Conservation (phyloP, 2,113 vertebrate genomes). For the Malurus cyaneus region DNA sequence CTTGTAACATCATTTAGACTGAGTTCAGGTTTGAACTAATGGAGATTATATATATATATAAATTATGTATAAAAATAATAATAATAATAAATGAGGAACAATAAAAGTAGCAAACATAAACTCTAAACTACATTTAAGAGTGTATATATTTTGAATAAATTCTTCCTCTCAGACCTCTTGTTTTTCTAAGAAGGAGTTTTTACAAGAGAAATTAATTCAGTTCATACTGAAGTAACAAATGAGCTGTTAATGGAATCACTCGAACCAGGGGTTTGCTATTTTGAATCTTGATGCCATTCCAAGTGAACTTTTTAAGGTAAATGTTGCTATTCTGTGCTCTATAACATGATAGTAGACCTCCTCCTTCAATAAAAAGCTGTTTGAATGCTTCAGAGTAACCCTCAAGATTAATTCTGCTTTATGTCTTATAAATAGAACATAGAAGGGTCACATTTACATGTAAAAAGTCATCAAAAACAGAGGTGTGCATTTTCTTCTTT, state of each 20-base stretch:
- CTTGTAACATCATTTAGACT: background rate
- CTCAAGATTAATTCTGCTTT: background rate
- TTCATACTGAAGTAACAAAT: background rate
- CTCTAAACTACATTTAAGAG: background rate
- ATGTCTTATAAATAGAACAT: background rate
- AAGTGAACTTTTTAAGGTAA: background rate
- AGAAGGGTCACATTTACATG: background rate
- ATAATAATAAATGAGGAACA: background rate
- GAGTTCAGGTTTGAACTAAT: background rate
- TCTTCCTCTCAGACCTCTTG: background rate
- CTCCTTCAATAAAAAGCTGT: background rate
- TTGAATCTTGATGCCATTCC: background rate
- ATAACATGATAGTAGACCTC: background rate
- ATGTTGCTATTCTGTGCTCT: background rate
- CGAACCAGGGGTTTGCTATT: background rate
- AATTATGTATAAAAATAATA: background rate
- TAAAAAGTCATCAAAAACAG: background rate
- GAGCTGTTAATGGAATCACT: background rate
- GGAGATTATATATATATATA: background rate
- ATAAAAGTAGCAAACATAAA: background rate
- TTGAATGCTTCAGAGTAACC: background rate
- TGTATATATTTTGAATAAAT: background rate
- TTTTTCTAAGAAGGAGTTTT: background rate
- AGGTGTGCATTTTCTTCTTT: background rate
- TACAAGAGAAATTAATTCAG: background rate